Evolutionary conservation across 2,797 vertebrate species (phyloP).

Genomic region (Labeo calbasu): DNA sequence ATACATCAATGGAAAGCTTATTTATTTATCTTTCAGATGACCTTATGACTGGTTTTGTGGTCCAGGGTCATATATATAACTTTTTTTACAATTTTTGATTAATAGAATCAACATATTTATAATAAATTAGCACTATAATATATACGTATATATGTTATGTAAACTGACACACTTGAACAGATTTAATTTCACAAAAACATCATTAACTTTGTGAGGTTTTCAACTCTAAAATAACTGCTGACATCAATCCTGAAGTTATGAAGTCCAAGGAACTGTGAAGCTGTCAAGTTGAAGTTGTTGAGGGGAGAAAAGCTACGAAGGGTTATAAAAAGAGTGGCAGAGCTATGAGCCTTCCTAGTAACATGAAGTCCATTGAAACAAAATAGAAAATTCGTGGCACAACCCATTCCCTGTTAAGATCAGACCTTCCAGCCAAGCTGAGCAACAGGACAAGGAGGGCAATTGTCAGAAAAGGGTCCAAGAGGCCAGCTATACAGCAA

Average conservation of each 20-base stretch:
- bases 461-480: conserved; percentile 5
- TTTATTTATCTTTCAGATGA: too few species aligned
- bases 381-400: not conserved
- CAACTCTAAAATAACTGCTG: conserved; percentile 7
- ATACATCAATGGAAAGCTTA: too few species aligned
- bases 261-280: conserved; percentile 1
- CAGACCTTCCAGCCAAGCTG: not conserved
- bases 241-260: not conserved
- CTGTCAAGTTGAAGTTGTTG: not conserved
- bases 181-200: not conserved
- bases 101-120: too few species aligned
- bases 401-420: not conserved
- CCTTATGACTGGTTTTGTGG: too few species aligned
- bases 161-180: not conserved
- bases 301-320: not conserved
- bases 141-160: not conserved
- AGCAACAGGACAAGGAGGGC: not conserved
- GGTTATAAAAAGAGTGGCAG: not conserved
- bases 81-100: too few species aligned
- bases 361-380: not conserved
- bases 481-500: not conserved
- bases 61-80: too few species aligned
- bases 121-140: not conserved
- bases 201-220: not conserved
- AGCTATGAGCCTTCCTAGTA: conserved; percentile 4